These are phyloP conservation scores for Phthorimaea operculella DNA, from an alignment of 1,140 invertebrate species.

Conservation along the genomic window DNA sequence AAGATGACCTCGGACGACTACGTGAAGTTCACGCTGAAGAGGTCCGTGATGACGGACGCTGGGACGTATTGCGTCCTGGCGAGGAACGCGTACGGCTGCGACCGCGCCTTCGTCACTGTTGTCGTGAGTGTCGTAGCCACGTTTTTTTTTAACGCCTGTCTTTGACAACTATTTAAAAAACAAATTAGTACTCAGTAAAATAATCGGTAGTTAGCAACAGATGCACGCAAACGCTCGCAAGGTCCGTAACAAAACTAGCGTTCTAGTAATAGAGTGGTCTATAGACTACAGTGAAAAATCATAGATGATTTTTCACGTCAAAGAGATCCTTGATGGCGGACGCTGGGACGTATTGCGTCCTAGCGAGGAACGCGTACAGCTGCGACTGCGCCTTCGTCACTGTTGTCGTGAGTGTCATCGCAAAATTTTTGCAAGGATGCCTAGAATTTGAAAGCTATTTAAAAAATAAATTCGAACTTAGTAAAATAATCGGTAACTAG, in stretches of 20 bases:
- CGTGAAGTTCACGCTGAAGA: slow-evolving; percentile 86
- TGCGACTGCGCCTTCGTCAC: slow-evolving; percentile 87
- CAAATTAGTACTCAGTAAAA: neutral
- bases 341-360: slow-evolving; percentile 93
- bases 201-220: too few relatives aligned
- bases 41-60: slow-evolving; percentile 85
- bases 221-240: too few relatives aligned
- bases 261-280: too few relatives aligned
- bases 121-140: slow-evolving; percentile 67
- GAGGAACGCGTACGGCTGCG: slow-evolving; percentile 89
- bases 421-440: slow-evolving; percentile 6
- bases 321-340: slow-evolving; percentile 87
- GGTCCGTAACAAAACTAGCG: too few relatives aligned
- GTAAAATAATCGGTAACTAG: too few relatives aligned
- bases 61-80: slow-evolving; percentile 95
- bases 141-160: slow-evolving; percentile 8
- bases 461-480: neutral
- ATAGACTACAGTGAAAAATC: too few relatives aligned
- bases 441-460: slow-evolving; percentile 5
- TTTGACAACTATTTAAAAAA: slow-evolving; percentile 9
- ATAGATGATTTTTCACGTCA: too few relatives aligned
- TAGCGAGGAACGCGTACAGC: slow-evolving; percentile 91
- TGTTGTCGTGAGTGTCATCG: slow-evolving; percentile 72
- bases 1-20: slow-evolving; percentile 88
- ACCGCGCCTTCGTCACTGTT: slow-evolving; percentile 85